These are phyloP conservation scores for Oxystoma pomonae DNA, from an alignment of 2,888 invertebrate species.

Conservation along the genomic window DNA sequence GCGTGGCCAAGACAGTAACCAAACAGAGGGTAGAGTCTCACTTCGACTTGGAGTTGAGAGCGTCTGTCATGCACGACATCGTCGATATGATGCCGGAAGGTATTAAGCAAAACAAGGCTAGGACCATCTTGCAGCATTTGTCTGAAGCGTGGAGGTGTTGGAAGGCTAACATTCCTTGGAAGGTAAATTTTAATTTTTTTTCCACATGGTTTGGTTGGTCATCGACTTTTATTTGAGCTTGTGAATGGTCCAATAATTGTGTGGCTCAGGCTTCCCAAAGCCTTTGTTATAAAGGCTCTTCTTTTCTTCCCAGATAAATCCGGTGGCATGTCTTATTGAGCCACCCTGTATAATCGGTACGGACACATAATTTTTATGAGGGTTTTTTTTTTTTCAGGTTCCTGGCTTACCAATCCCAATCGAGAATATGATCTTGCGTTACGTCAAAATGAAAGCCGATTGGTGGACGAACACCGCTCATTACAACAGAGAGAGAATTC, in stretches of 20 bases:
- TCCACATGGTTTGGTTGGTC: no score
- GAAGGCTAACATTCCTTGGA: conserved; percentile 99
- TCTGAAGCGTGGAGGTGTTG: conserved; percentile 99
- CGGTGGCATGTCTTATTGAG: no score
- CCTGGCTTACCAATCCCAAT: conserved; percentile 98
- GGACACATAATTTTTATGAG: conserved; percentile 1
- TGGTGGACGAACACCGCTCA: conserved; percentile 99
- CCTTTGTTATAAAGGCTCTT: no score
- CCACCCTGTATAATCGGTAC: no score
- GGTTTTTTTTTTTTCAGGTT: conserved; percentile 59
- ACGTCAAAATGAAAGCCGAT: conserved; percentile 99
- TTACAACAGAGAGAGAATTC: conserved; percentile 97
- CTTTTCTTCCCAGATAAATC: no score
- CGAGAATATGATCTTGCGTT: conserved; percentile 99
- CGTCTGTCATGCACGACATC: conserved; percentile 96
- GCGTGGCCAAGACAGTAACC: conserved; percentile 99
- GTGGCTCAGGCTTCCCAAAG: no score
- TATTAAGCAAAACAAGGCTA: conserved; percentile 99
- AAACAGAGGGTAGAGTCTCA: conserved; percentile 99
- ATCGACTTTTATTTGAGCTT: no score
- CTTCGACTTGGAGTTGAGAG: conserved; percentile 96
- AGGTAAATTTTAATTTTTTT: conserved; percentile 69
- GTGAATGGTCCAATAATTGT: no score
- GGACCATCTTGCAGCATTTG: conserved; percentile 97
- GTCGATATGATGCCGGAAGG: conserved; percentile 99